These are phyloP conservation scores for Dicerorhinus sumatrensis DNA, from an alignment of 2,113 vertebrate species.

Conservation along the genomic window DNA sequence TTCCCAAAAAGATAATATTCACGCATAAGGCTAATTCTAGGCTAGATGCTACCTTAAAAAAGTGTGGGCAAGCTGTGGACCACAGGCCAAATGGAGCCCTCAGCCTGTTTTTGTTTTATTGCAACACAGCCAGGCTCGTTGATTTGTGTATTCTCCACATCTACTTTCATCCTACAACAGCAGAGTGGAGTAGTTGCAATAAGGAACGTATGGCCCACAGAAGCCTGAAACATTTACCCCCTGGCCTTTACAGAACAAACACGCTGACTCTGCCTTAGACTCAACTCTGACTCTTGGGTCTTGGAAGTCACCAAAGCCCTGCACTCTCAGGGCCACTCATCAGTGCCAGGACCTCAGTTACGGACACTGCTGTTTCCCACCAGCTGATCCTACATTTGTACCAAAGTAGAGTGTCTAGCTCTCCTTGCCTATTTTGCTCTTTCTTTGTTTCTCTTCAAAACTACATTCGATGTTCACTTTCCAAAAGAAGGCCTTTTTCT, in stretches of 20 bases:
- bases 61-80: not conserved
- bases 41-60: not conserved
- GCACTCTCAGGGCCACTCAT: not conserved
- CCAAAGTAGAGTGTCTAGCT: not conserved
- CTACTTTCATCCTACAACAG: not conserved
- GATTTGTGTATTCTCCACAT: not conserved
- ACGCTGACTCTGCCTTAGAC: not conserved
- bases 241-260: not conserved
- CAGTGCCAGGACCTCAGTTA: not conserved
- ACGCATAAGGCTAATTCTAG: not conserved
- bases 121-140: not conserved
- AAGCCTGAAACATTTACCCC: not conserved
- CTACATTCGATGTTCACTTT: not conserved
- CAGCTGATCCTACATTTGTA: not conserved
- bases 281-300: not conserved
- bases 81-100: not conserved
- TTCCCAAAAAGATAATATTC: not conserved
- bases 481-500: not conserved
- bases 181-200: not conserved
- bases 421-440: not conserved
- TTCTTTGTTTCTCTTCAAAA: not conserved
- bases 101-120: not conserved
- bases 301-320: not conserved
- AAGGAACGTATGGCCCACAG: not conserved
- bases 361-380: not conserved